phyloP scores from a whole-genome alignment of 2,888 invertebrate genomes.

The Platypus cylindrus region DNA sequence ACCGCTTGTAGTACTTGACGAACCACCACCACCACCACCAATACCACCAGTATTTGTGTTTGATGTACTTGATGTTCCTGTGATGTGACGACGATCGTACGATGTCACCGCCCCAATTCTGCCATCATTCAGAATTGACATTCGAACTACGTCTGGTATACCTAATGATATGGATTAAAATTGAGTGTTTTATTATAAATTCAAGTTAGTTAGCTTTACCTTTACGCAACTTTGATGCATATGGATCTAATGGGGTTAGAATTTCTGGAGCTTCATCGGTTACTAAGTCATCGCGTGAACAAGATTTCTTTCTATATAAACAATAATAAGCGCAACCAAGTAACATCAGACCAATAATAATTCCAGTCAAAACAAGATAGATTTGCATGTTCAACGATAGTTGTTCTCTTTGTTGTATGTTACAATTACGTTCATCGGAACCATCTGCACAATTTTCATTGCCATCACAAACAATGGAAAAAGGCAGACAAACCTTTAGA shows the following conservation, averaged over 20 bases:
- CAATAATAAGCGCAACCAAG: too few species aligned
- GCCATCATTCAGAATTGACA: slow-evolving; percentile 52
- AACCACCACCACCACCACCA: too few species aligned
- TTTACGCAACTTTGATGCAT: slow-evolving; percentile 31
- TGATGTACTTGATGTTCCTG: slow-evolving; percentile 54
- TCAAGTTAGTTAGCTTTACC: slow-evolving; percentile 16
- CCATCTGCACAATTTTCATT: slow-evolving; percentile 69
- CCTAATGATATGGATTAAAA: slow-evolving; percentile 17
- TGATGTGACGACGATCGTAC: slow-evolving; percentile 53
- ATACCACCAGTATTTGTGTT: slow-evolving; percentile 40
- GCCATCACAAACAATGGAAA: slow-evolving; percentile 59
- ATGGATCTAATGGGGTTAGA: slow-evolving; percentile 41
- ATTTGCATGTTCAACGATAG: too few species aligned
- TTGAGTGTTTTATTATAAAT: too few species aligned
- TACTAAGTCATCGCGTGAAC: too few species aligned
- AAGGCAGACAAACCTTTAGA: slow-evolving; percentile 50
- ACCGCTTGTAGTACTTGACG: slow-evolving; percentile 21
- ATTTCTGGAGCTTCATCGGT: too few species aligned
- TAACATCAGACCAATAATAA: too few species aligned
- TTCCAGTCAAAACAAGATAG: too few species aligned
- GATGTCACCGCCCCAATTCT: slow-evolving; percentile 52
- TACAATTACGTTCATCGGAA: slow-evolving; percentile 58
- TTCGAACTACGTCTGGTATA: slow-evolving; percentile 42
- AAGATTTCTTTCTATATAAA: too few species aligned
- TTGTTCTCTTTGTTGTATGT: too few species aligned